phyloP scores from a whole-genome alignment of 2,888 invertebrate species.

The Tipula unca region DNA sequence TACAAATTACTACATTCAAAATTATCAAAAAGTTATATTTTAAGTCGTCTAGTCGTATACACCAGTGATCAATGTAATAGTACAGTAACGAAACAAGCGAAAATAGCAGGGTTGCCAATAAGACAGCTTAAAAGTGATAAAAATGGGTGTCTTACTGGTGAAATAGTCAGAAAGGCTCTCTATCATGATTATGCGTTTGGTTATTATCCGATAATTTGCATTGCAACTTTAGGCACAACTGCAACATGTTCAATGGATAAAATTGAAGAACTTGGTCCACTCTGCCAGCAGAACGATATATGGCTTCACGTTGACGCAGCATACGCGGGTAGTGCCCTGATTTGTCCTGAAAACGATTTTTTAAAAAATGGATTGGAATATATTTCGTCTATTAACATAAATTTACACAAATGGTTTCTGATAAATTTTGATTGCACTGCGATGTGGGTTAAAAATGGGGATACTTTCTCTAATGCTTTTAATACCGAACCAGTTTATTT shows the following conservation, averaged over 20 bases:
- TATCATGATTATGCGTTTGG: constrained; percentile 44
- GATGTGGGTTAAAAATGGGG: constrained; percentile 16
- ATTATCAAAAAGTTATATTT: constrained; percentile 40
- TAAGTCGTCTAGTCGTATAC: constrained; percentile 62
- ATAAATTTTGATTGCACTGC: constrained; percentile 20
- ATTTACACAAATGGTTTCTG: constrained; percentile 21
- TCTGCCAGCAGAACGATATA: constrained; percentile 64
- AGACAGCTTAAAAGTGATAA: constrained; percentile 55
- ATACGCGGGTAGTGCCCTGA: constrained; percentile 86
- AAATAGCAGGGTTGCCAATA: constrained; percentile 64
- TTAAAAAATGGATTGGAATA: constrained; percentile 64
- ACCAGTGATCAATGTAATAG: constrained; percentile 73
- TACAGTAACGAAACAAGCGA: constrained; percentile 73
- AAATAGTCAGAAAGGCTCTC: not conserved
- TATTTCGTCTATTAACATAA: constrained; percentile 20
- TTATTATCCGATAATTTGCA: constrained; percentile 78
- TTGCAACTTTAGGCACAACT: constrained; percentile 81
- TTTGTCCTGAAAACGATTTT: constrained; percentile 79
- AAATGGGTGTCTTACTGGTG: constrained; percentile 49
- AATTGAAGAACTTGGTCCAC: constrained; percentile 69
- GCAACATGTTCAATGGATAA: constrained; percentile 83
- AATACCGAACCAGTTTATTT: constrained; percentile 78
- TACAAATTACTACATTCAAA: constrained; percentile 27
- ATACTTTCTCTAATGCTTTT: constrained; percentile 66
- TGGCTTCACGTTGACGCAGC: constrained; percentile 97